Conservation (phyloP, 2,888 invertebrate species). For the Dryomyza anilis region DNA sequence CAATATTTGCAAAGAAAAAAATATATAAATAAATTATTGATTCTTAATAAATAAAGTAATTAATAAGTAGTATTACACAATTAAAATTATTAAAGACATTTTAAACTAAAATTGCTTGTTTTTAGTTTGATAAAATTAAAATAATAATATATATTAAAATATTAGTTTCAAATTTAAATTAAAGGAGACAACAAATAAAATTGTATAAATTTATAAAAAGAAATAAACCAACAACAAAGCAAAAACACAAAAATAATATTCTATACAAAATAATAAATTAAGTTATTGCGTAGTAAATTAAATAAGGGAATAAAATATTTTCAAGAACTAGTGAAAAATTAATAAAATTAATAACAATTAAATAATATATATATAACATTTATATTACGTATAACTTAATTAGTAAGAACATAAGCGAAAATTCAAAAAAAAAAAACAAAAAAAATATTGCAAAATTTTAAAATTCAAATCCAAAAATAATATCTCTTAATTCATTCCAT, state of each 20-base stretch:
- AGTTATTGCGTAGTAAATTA: slow-evolving; percentile 35
- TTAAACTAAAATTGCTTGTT: slow-evolving; percentile 22
- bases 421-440: slow-evolving; percentile 19
- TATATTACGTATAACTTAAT: not conserved
- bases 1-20: slow-evolving; percentile 32
- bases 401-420: not conserved
- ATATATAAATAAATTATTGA: slow-evolving; percentile 25
- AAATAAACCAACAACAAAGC: not conserved
- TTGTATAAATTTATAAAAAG: not conserved
- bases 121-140: slow-evolving; percentile 22
- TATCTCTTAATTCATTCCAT: slow-evolving; percentile 20
- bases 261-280: slow-evolving; percentile 17
- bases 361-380: not conserved
- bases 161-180: slow-evolving; percentile 2
- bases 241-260: not conserved
- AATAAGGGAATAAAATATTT: slow-evolving; percentile 30
- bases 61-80: slow-evolving; percentile 3
- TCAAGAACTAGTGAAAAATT: slow-evolving; percentile 6
- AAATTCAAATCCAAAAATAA: no score
- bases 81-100: slow-evolving; percentile 8
- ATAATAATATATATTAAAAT: slow-evolving; percentile 21
- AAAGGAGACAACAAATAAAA: not conserved
- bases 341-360: not conserved
- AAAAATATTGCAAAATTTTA: slow-evolving; percentile 20
- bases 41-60: slow-evolving; percentile 18